Percentiles rank a stretch among this genome's conserved stretches.
phyloP scores from a whole-genome alignment of 2,888 invertebrate genomes.

The Orthonychiurus folsomi region DNA sequence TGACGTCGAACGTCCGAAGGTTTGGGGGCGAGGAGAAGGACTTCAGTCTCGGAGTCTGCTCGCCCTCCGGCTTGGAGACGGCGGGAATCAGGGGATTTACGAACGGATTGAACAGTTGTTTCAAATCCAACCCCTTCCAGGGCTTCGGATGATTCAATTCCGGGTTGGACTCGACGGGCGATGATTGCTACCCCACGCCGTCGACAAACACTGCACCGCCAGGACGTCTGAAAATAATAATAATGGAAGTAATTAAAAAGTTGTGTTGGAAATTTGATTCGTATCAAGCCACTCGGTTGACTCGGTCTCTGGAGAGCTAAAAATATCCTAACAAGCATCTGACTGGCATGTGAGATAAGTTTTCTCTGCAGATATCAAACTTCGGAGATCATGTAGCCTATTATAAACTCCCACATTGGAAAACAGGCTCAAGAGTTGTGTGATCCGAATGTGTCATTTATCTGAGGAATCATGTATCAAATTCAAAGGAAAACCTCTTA shows the following conservation, averaged over 20 bases:
- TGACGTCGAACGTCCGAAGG: constrained; percentile 38
- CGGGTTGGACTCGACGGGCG: constrained; percentile 37
- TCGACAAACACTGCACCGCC: constrained; percentile 83
- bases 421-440: too few species aligned
- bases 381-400: too few species aligned
- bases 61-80: constrained; percentile 29
- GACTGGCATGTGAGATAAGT: too few species aligned
- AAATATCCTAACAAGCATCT: too few species aligned
- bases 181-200: constrained; percentile 41
- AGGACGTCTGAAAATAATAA: constrained; percentile 53
- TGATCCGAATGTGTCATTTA: too few species aligned
- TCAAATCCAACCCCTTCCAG: constrained; percentile 38
- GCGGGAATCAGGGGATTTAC: constrained; percentile 31
- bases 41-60: constrained; percentile 39
- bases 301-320: too few species aligned
- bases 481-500: too few species aligned
- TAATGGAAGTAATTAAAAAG: neutral
- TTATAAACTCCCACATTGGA: too few species aligned
- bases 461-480: too few species aligned
- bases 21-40: constrained; percentile 37
- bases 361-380: too few species aligned
- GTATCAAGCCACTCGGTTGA: neutral
- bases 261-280: neutral
- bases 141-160: constrained; percentile 37
- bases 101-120: constrained; percentile 35